These are phyloP conservation scores for Ciconia boyciana DNA, from an alignment of 2,113 vertebrate species.

Conservation along the genomic window DNA sequence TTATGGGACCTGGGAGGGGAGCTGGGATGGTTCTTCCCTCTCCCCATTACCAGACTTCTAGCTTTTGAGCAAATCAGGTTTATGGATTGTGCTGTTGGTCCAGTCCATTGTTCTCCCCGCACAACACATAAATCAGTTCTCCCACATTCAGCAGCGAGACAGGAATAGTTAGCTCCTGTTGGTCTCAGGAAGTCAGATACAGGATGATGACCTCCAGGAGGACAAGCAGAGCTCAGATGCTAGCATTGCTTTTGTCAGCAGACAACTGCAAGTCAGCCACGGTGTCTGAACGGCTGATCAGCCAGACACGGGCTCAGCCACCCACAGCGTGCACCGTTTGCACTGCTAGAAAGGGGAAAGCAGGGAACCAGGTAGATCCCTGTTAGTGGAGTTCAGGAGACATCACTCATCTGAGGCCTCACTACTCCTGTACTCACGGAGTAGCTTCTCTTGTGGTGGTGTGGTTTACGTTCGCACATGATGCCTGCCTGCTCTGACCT, in stretches of 20 bases:
- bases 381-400: background rate
- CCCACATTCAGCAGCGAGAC: background rate
- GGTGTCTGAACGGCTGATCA: fast-evolving
- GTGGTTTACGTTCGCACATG: fast-evolving
- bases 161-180: background rate
- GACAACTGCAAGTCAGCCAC: background rate
- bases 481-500: background rate
- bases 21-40: background rate
- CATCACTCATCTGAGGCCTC: background rate
- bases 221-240: background rate
- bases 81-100: background rate
- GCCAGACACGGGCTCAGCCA: fast-evolving
- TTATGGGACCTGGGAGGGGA: background rate
- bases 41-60: background rate
- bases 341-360: background rate
- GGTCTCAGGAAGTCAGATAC: background rate
- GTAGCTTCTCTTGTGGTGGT: background rate
- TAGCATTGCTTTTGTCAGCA: background rate
- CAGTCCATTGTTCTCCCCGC: background rate
- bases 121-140: background rate
- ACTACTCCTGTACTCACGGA: background rate
- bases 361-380: fast-evolving
- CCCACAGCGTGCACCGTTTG: fast-evolving
- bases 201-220: background rate
- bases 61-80: background rate